These are phyloP conservation scores for Meghimatium bilineatum DNA, from an alignment of 2,888 invertebrate species.

Conservation along the genomic window DNA sequence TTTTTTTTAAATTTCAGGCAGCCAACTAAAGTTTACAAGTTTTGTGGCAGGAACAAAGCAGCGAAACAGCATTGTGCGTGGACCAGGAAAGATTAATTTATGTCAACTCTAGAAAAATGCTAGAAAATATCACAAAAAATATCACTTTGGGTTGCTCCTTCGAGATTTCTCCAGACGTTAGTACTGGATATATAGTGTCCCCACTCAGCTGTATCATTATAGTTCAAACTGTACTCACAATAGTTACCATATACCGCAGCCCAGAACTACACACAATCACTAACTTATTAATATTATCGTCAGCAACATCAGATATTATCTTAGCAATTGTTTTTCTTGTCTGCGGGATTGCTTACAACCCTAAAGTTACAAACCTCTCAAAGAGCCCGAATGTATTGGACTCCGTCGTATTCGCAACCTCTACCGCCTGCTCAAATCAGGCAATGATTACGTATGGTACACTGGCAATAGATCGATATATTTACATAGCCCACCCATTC, in stretches of 20 bases:
- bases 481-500: constrained; percentile 1
- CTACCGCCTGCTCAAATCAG: neutral
- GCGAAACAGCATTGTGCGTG: too few relatives aligned
- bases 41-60: too few relatives aligned
- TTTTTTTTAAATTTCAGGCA: too few relatives aligned
- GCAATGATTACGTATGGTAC: neutral
- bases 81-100: too few relatives aligned
- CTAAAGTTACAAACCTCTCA: neutral
- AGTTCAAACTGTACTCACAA: neutral
- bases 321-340: neutral
- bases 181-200: neutral
- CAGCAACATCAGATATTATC: neutral
- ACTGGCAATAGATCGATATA: constrained; percentile 10
- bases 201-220: neutral
- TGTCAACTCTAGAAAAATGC: too few relatives aligned
- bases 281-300: neutral
- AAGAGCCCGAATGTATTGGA: neutral
- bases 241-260: constrained; percentile 1
- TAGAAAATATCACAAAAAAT: neutral
- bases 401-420: neutral
- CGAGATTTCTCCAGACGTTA: neutral
- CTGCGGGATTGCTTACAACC: neutral
- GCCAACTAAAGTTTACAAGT: too few relatives aligned
- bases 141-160: neutral
- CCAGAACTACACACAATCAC: neutral